phyloP scores from a whole-genome alignment of 2,113 vertebrate species.

The Crotalus helleri region DNA sequence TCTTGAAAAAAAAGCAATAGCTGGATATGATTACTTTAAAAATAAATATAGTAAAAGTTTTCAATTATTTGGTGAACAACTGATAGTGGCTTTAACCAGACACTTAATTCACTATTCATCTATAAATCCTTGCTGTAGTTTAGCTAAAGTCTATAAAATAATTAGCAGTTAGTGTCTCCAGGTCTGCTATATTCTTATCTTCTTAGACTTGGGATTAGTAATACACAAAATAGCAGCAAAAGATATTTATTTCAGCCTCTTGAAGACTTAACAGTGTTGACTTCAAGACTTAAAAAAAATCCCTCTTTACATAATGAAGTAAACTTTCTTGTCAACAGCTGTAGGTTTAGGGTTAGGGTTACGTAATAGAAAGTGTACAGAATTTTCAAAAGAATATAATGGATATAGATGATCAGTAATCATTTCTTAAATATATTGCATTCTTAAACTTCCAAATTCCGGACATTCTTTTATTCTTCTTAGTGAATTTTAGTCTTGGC shows the following conservation, averaged over 20 bases:
- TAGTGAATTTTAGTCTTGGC: background rate
- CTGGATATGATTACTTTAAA: background rate
- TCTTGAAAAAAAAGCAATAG: background rate
- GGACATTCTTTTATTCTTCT: background rate
- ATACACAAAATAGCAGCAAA: background rate
- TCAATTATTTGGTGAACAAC: background rate
- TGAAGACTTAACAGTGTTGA: background rate
- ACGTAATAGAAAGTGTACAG: background rate
- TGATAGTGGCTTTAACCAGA: background rate
- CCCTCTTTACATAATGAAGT: background rate
- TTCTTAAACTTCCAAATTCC: background rate
- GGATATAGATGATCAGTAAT: background rate
- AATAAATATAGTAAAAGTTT: background rate
- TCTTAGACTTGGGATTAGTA: background rate
- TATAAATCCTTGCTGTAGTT: background rate
- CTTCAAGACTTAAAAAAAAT: background rate
- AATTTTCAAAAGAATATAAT: background rate
- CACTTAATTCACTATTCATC: background rate
- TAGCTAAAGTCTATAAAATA: background rate
- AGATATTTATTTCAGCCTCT: background rate
- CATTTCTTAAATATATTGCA: background rate
- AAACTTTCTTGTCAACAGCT: background rate
- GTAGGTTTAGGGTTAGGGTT: background rate
- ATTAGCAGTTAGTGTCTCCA: background rate
- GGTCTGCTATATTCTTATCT: background rate